A percentile compares a stretch with the other conserved stretches of the same genome.
Conservation (phyloP, 1,140 invertebrate genomes). For the Eciton burchellii region DNA sequence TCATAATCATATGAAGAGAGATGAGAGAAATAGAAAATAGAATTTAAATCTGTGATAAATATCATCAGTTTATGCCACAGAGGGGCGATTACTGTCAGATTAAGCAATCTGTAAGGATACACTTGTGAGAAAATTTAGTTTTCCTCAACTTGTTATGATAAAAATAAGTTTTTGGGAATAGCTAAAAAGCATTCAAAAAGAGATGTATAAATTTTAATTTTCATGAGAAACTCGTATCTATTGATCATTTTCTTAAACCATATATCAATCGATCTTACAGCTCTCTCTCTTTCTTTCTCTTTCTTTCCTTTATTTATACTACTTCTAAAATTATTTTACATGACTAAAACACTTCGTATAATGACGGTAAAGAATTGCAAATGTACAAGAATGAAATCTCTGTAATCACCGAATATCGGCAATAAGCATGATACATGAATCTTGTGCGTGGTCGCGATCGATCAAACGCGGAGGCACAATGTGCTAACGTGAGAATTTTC, state of each 20-base stretch:
- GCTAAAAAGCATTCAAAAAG: constrained; percentile 7
- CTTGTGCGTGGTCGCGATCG: constrained; percentile 12
- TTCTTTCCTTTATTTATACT: not conserved
- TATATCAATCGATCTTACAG: not conserved
- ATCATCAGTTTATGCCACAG: not conserved
- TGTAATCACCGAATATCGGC: constrained; percentile 9
- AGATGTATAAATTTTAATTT: constrained; percentile 39
- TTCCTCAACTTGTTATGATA: constrained; percentile 1
- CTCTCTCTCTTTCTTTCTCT: not conserved
- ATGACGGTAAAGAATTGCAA: not conserved
- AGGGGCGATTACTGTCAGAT: not conserved
- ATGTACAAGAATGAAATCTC: constrained; percentile 5
- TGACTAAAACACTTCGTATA: not conserved
- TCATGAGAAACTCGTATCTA: not conserved
- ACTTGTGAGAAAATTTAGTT: constrained; percentile 13
- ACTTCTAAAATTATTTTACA: not conserved
- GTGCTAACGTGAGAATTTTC: constrained; percentile 30
- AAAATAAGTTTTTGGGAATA: constrained; percentile 12
- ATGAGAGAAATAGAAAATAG: not conserved
- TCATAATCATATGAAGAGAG: not conserved
- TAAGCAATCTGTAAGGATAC: constrained; percentile 4
- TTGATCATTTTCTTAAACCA: constrained; percentile 16
- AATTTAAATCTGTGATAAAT: not conserved
- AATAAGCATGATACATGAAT: constrained; percentile 50
- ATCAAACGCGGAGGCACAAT: constrained; percentile 29